Conservation (phyloP, 2,888 invertebrate genomes). For the Neoitamus cyanurus region DNA sequence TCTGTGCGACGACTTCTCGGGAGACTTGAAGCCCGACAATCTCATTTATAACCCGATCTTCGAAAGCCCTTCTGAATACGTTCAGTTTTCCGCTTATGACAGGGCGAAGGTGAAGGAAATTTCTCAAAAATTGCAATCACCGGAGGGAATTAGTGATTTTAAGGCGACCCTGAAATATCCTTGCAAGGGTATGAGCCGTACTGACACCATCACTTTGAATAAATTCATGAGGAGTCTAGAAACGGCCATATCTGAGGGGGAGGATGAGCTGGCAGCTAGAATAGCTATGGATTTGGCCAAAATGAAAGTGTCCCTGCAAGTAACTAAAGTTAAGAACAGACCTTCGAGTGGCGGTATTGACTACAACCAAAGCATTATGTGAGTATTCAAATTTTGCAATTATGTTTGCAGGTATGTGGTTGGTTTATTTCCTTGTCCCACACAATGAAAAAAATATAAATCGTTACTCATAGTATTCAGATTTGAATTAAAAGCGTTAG, state of each 20-base stretch:
- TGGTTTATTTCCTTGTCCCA: too few relatives aligned
- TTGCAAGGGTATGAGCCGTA: constrained; percentile 56
- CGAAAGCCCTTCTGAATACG: constrained; percentile 41
- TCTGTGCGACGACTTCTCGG: background rate
- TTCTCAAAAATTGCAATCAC: constrained; percentile 53
- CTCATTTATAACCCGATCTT: constrained; percentile 59
- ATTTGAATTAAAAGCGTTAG: too few relatives aligned
- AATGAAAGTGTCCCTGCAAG: constrained; percentile 80
- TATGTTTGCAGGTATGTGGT: too few relatives aligned
- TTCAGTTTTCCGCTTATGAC: constrained; percentile 47
- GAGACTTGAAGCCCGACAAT: background rate
- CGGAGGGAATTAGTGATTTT: constrained; percentile 54
- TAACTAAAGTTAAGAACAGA: constrained; percentile 67
- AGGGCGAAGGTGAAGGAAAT: constrained; percentile 51
- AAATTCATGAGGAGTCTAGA: constrained; percentile 78
- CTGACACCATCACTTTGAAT: constrained; percentile 73
- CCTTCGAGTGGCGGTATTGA: constrained; percentile 41
- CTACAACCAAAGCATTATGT: constrained; percentile 47
- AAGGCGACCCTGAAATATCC: constrained; percentile 49
- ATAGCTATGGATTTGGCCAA: constrained; percentile 82
- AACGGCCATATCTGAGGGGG: constrained; percentile 80
- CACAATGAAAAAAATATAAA: too few relatives aligned
- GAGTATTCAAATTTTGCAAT: constrained; percentile 34
- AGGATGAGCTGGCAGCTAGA: constrained; percentile 79
- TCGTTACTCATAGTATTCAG: too few relatives aligned